Evolutionary conservation across 2,797 vertebrate species (phyloP).

Genomic region (Sebastes nivosus): DNA sequence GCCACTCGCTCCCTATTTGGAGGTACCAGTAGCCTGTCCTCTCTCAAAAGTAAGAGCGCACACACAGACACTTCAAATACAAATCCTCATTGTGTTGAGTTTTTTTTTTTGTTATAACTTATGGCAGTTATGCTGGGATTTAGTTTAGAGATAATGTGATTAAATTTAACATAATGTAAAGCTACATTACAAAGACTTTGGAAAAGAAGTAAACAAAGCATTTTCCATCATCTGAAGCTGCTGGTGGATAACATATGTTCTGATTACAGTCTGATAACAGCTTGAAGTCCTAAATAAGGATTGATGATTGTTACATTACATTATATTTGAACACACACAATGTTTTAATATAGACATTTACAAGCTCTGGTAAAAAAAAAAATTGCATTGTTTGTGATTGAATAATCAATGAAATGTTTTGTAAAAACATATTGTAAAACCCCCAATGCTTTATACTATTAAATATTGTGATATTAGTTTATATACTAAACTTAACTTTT

Average conservation of each 20-base stretch:
- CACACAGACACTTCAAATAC: not conserved
- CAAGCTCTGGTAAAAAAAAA: not conserved
- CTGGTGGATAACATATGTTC: not conserved
- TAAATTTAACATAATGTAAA: not conserved
- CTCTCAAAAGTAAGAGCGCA: slow-evolving; percentile 92
- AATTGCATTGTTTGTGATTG: not conserved
- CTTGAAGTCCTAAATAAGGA: not conserved
- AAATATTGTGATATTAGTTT: not conserved
- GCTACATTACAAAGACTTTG: not conserved
- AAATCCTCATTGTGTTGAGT: not conserved
- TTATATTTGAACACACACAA: not conserved
- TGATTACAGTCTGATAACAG: not conserved
- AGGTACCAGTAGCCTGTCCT: slow-evolving; percentile 94
- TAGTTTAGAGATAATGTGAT: not conserved
- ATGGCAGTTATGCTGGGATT: not conserved
- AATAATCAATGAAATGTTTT: not conserved
- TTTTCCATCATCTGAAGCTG: not conserved
- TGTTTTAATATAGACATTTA: not conserved
- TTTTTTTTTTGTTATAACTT: not conserved
- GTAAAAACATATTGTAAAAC: not conserved
- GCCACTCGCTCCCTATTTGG: slow-evolving; percentile 97
- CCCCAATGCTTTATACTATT: not conserved
- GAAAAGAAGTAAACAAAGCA: not conserved
- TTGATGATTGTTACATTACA: not conserved
- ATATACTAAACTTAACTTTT: not conserved